These are phyloP conservation scores for Choloepus didactylus DNA, from an alignment of 2,797 vertebrate genomes.

Conservation along the genomic window DNA sequence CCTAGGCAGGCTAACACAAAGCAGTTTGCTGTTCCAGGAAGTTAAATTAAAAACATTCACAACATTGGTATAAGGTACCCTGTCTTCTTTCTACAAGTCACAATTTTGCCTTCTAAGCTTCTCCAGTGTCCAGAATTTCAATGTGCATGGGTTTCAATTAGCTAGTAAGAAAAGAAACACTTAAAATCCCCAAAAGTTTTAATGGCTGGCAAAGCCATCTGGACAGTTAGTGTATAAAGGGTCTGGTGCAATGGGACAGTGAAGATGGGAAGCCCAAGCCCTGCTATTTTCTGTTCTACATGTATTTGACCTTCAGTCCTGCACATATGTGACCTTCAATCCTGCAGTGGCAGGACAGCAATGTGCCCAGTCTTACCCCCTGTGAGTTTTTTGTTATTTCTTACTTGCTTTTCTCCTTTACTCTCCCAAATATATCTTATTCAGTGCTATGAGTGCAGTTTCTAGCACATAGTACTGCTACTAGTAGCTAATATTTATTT, in stretches of 20 bases:
- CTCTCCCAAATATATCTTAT: not conserved
- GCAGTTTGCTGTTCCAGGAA: not conserved
- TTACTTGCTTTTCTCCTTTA: conserved; percentile 10
- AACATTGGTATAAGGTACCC: not conserved
- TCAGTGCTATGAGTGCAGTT: not conserved
- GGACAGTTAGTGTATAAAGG: not conserved
- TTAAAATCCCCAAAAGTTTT: not conserved
- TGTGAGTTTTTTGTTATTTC: not conserved
- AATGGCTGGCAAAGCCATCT: not conserved
- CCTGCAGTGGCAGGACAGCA: not conserved
- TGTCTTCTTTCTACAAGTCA: not conserved
- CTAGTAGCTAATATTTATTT: not conserved
- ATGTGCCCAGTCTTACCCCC: not conserved
- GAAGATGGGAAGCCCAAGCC: not conserved
- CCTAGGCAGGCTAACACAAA: not conserved
- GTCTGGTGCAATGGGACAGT: not conserved
- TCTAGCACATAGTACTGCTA: not conserved
- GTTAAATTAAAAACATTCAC: conserved; percentile 8
- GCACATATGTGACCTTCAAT: not conserved
- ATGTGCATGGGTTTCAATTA: conserved; percentile 12
- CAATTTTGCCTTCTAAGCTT: not conserved
- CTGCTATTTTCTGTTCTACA: not conserved
- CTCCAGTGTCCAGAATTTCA: not conserved
- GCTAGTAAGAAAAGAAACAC: not conserved
- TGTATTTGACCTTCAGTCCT: not conserved